Evolutionary conservation across 2,113 vertebrate species (phyloP), one percentile per base, ranked within the genome.

Genomic region (Conger conger): DNA sequence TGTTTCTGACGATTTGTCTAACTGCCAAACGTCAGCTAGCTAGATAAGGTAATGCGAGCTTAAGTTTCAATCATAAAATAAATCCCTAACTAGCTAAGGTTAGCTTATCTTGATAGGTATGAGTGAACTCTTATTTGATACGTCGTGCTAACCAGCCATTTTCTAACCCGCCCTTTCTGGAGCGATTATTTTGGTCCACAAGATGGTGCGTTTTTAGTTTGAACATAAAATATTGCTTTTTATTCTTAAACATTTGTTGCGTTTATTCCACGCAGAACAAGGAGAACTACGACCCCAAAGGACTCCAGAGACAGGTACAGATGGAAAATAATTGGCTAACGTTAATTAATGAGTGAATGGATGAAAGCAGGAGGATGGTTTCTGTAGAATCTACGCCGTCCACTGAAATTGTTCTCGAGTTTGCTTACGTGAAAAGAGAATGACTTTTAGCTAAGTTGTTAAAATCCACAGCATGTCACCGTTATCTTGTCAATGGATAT

Each of bases 261-360:
- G 60, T 42, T 18, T 30, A 33, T 18, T 76, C 35, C 89, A 82
- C 82, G 83, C 90, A 95, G 95, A 94, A 95, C 87, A 95, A 95
- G 78, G 95, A 95, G 84, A 95, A 95, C 88, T 54, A 89, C 37
- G 88, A 94, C 30, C 94, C 94, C 45, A 89, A 82, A 68, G 76
- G 16, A 77, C 85, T 83, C 5, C 90, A 88, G 50, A 86, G 89
- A 87, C 90, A 86, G 84, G 95, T 95, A 89, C 85, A 90, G n/a
- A n/a, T n/a, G n/a, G 38, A 16, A 13, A 8, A 5, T 82, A 36
- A 27, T 53, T 30, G 15, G 7, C 3, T 9, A 4, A 36, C n/a
- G 40, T 3, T 30, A 53, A 23, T 50, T 76, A 35, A n/a, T 83
- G 40, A 42, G 9, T 36, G n/a, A 54, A 20, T 45, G 35, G 3